Conservation (phyloP, 2,113 vertebrate genomes). For the Podiceps cristatus region DNA sequence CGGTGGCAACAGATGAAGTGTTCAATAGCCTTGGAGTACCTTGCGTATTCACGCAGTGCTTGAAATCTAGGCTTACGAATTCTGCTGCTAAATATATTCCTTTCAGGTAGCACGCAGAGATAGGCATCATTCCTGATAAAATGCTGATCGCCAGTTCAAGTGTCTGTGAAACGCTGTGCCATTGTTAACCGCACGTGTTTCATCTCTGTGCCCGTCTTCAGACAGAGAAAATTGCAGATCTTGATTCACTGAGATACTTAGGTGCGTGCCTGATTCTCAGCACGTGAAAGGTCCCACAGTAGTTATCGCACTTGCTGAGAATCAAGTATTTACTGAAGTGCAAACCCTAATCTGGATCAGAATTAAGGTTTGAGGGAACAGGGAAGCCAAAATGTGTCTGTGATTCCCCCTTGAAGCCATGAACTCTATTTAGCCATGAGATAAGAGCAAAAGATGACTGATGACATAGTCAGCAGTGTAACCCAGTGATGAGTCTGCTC, state of each 20-base stretch:
- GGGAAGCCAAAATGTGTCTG: background rate
- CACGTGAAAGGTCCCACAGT: background rate
- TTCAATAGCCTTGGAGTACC: background rate
- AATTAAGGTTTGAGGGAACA: background rate
- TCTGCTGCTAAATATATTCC: background rate
- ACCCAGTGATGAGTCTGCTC: background rate
- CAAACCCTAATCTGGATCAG: background rate
- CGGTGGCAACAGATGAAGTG: background rate
- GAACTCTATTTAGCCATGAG: background rate
- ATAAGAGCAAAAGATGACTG: background rate
- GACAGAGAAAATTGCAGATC: background rate
- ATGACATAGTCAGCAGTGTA: background rate
- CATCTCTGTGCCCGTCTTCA: background rate
- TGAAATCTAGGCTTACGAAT: background rate
- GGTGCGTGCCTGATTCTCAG: background rate
- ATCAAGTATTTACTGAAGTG: background rate
- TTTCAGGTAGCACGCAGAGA: background rate
- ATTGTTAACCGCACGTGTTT: fast-evolving
- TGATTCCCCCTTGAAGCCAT: background rate
- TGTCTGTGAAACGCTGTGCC: background rate
- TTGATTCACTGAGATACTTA: background rate
- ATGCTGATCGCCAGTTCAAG: background rate
- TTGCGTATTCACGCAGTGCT: background rate
- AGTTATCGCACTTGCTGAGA: background rate
- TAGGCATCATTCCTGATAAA: background rate